These are phyloP conservation scores for Stenichneumon culpator DNA, from an alignment of 2,888 invertebrate genomes.

Conservation along the genomic window DNA sequence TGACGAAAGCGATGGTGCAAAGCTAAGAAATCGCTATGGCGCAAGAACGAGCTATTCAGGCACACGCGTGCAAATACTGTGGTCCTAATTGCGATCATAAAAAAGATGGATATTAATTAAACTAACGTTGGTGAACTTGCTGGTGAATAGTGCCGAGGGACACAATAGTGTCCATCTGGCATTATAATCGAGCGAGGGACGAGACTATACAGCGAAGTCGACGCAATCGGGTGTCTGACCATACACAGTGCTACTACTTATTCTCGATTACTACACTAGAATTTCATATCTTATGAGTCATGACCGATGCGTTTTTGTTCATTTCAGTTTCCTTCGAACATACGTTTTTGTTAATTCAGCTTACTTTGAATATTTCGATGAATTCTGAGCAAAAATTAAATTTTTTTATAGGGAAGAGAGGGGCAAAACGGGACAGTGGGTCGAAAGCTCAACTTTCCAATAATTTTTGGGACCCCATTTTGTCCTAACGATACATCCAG, in stretches of 20 bases:
- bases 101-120: neutral
- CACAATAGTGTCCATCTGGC: neutral
- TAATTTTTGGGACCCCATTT: no score
- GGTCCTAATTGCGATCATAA: neutral
- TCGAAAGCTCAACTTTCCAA: no score
- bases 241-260: neutral
- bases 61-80: neutral
- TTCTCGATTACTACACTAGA: neutral
- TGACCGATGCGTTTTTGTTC: neutral
- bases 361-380: neutral
- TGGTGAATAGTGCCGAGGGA: neutral
- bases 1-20: neutral
- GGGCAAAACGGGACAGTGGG: no score
- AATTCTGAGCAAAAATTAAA: neutral
- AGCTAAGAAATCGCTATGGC: neutral
- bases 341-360: no score
- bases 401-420: no score
- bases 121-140: neutral
- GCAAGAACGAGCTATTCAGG: neutral
- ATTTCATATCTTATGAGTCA: neutral
- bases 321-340: neutral
- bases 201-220: neutral
- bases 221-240: conserved; percentile 12
- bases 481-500: no score
- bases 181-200: neutral